Conservation (phyloP, 2,797 vertebrate genomes). For the Cichlasoma orientale region DNA sequence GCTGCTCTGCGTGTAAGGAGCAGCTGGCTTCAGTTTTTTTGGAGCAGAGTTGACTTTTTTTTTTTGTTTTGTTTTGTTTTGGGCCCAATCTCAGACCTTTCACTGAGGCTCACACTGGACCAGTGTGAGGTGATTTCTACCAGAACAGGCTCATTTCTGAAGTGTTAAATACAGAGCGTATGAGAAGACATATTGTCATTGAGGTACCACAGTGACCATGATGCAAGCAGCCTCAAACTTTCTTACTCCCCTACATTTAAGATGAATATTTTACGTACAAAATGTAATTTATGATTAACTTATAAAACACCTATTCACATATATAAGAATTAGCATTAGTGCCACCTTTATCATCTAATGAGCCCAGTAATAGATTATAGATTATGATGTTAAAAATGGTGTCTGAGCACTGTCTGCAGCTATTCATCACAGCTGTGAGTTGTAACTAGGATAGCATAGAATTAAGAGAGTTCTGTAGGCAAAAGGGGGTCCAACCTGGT, state of each 20-base stretch:
- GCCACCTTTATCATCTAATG: background rate
- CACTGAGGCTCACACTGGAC: background rate
- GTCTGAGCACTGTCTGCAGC: background rate
- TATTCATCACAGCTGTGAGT: background rate
- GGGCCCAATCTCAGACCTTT: constrained; percentile 1
- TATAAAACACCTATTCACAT: background rate
- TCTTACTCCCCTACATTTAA: background rate
- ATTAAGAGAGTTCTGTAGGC: background rate
- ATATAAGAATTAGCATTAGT: background rate
- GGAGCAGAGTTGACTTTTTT: constrained; percentile 13
- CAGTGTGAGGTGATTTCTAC: background rate
- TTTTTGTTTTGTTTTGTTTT: constrained; percentile 17
- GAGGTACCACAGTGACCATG: background rate
- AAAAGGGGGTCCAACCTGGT: background rate
- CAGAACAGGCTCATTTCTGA: background rate
- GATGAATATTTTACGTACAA: background rate
- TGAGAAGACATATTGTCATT: background rate
- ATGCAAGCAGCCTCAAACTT: background rate
- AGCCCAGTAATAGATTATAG: background rate
- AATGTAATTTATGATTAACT: background rate
- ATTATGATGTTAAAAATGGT: background rate
- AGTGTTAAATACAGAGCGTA: background rate
- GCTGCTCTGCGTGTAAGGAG: constrained; percentile 36
- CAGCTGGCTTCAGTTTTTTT: constrained; percentile 56
- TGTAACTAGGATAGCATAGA: background rate